These are phyloP conservation scores for Geotrypetes seraphini DNA, from an alignment of 2,797 vertebrate genomes.

Conservation along the genomic window DNA sequence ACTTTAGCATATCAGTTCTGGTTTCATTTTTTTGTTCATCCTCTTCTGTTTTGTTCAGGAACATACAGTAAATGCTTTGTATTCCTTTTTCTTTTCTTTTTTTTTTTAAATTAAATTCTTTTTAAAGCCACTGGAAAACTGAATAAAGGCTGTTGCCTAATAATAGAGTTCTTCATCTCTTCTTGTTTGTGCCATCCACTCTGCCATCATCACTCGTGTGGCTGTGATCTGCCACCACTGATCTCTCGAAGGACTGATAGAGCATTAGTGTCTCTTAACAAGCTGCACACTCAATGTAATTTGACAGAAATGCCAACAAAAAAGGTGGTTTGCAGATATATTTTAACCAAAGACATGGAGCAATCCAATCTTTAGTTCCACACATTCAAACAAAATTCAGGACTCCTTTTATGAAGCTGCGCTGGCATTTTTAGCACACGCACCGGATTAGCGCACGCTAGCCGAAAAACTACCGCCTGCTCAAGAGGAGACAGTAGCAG, in stretches of 20 bases:
- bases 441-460: too few species aligned
- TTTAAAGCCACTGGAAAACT: constrained; percentile 60
- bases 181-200: constrained; percentile 53
- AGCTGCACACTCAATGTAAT: constrained; percentile 61
- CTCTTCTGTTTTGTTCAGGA: constrained; percentile 35
- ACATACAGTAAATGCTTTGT: constrained; percentile 55
- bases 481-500: too few species aligned
- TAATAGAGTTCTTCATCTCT: constrained; percentile 58
- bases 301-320: too few species aligned
- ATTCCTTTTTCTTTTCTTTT: constrained; percentile 44
- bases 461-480: too few species aligned
- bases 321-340: constrained; percentile 63
- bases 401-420: too few species aligned
- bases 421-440: too few species aligned
- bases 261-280: constrained; percentile 53
- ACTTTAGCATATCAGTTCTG: constrained; percentile 39
- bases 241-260: constrained; percentile 55
- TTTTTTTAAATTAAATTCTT: constrained; percentile 39
- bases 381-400: constrained; percentile 46
- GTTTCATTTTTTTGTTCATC: constrained; percentile 41
- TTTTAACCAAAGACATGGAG: constrained; percentile 87
- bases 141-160: constrained; percentile 67
- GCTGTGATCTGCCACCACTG: constrained; percentile 54
- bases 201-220: constrained; percentile 50
- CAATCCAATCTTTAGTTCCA: constrained; percentile 58